phyloP scores from a whole-genome alignment of 2,888 invertebrate genomes.

The Eristalinus sepulchralis region DNA sequence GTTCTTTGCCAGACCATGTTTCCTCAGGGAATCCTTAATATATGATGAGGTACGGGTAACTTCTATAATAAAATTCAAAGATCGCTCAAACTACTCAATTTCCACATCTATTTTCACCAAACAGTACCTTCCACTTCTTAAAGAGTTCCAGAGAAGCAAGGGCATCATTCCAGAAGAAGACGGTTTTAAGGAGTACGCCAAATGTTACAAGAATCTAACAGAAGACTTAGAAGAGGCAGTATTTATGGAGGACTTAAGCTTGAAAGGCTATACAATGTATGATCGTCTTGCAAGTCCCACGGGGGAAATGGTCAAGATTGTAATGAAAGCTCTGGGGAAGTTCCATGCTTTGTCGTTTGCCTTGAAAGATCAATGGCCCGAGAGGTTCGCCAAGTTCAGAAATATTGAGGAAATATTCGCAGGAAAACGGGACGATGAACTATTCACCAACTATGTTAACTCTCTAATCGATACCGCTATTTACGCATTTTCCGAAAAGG shows the following conservation, averaged over 20 bases:
- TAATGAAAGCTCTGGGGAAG: conserved; percentile 81
- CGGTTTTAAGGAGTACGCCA: conserved; percentile 75
- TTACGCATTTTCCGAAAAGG: conserved; percentile 68
- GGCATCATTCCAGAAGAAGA: conserved; percentile 64
- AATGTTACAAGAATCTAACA: conserved; percentile 72
- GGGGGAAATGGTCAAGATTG: conserved; percentile 78
- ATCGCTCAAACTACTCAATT: conserved; percentile 19
- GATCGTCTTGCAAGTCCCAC: conserved; percentile 80
- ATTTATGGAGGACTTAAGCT: conserved; percentile 81
- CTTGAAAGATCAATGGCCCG: conserved; percentile 75
- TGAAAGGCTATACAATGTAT: conserved; percentile 80
- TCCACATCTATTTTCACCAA: neutral
- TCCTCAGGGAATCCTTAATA: conserved; percentile 76
- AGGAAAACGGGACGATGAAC: conserved; percentile 72
- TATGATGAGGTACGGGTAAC: conserved; percentile 75
- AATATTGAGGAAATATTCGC: conserved; percentile 75
- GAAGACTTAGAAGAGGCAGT: conserved; percentile 80
- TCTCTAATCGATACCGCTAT: conserved; percentile 73
- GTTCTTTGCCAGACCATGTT: conserved; percentile 76
- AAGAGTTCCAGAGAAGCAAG: conserved; percentile 75
- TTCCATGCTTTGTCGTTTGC: conserved; percentile 82
- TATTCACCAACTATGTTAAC: conserved; percentile 74
- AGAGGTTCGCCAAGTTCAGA: conserved; percentile 72
- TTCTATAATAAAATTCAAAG: conserved; percentile 20
- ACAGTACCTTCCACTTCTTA: conserved; percentile 75